A percentile compares a stretch with the other conserved stretches of the same genome.
Conservation (phyloP, 2,888 invertebrate species). For the Polymixis flavicincta region DNA sequence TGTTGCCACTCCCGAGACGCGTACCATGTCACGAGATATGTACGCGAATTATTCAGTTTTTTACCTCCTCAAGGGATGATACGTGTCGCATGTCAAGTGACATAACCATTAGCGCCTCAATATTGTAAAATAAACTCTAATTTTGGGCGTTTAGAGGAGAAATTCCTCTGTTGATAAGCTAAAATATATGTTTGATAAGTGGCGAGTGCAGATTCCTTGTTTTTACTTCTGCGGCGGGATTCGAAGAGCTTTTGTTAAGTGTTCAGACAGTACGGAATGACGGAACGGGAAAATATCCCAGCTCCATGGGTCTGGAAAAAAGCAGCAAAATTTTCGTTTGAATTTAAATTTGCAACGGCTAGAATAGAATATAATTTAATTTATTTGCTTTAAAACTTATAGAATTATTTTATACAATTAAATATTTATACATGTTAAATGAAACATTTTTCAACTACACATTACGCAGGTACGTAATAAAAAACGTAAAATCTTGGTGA, state of each 20-base stretch:
- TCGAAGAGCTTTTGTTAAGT: constrained; percentile 85
- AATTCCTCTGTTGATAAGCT: constrained; percentile 48
- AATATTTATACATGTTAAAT: too few relatives aligned
- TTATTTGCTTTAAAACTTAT: neutral
- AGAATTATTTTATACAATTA: neutral
- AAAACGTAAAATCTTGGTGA: too few relatives aligned
- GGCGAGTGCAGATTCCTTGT: constrained; percentile 79
- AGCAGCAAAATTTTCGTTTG: constrained; percentile 41
- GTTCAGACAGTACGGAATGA: constrained; percentile 81
- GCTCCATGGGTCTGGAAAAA: constrained; percentile 60
- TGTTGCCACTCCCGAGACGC: constrained; percentile 83
- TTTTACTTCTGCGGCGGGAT: constrained; percentile 85
- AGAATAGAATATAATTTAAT: too few relatives aligned
- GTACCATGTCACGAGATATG: constrained; percentile 82
- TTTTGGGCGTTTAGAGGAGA: constrained; percentile 42
- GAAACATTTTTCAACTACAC: too few relatives aligned
- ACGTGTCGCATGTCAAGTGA: constrained; percentile 69
- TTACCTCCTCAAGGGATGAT: constrained; percentile 82
- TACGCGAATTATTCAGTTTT: constrained; percentile 87
- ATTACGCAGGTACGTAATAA: too few relatives aligned
- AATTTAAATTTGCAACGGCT: constrained; percentile 53
- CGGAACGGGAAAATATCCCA: constrained; percentile 74
- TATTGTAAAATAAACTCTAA: constrained; percentile 51
- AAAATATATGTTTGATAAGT: constrained; percentile 72
- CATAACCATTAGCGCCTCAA: constrained; percentile 67